These are phyloP conservation scores for Manacus vitellinus DNA, from an alignment of 2,113 vertebrate genomes.

Conservation along the genomic window DNA sequence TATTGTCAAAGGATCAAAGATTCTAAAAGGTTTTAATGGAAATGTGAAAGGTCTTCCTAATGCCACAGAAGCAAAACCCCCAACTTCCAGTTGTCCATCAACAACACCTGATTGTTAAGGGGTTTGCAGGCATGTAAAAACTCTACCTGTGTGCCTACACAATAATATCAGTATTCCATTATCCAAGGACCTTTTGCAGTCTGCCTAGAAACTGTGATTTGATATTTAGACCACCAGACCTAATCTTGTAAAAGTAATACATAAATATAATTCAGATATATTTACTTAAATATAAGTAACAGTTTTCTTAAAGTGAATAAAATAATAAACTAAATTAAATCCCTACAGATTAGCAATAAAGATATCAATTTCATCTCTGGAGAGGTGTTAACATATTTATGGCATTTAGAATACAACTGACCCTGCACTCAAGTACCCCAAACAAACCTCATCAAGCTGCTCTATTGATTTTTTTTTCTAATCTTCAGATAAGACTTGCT, in stretches of 20 bases:
- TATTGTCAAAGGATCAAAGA: background rate
- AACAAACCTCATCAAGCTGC: background rate
- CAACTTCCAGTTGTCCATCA: background rate
- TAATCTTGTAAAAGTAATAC: background rate
- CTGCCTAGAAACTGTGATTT: background rate
- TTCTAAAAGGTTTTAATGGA: background rate
- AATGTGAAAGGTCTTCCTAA: background rate
- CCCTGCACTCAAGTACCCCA: background rate
- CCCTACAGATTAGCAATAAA: background rate
- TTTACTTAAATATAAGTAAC: background rate
- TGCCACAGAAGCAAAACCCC: background rate
- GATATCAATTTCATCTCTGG: background rate
- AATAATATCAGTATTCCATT: background rate
- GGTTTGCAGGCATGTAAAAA: background rate
- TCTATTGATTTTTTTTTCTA: background rate
- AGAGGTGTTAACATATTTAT: background rate
- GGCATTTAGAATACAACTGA: background rate
- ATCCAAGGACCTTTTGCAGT: background rate
- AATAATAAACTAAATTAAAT: background rate
- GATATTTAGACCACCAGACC: background rate
- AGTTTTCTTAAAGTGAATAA: background rate
- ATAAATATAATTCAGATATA: background rate
- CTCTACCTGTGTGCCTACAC: background rate
- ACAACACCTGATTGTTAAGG: background rate
- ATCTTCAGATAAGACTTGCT: background rate